phyloP scores from a whole-genome alignment of 2,888 invertebrate genomes.

The Cheilosia grossa region DNA sequence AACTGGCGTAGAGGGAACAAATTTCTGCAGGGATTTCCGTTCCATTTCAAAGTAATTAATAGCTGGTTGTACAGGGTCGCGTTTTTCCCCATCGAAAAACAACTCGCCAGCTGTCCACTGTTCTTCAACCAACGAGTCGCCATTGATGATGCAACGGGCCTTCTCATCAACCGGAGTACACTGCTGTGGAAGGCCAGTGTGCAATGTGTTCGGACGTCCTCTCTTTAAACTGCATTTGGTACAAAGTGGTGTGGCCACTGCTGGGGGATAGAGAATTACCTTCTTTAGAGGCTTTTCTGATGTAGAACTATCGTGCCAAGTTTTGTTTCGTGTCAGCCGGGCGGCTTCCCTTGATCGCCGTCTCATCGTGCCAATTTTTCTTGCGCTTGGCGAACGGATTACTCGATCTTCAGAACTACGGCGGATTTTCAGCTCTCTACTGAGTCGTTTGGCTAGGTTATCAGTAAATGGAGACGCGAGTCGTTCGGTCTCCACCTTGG shows the following conservation, averaged over 20 bases:
- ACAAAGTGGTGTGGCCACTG: constrained; percentile 82
- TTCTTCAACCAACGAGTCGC: constrained; percentile 75
- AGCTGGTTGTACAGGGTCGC: not conserved
- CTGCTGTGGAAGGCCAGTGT: constrained; percentile 80
- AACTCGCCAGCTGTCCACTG: constrained; percentile 83
- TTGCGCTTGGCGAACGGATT: constrained; percentile 91
- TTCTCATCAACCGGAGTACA: constrained; percentile 56
- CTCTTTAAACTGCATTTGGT: constrained; percentile 85
- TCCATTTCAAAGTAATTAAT: constrained; percentile 42
- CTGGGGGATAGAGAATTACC: constrained; percentile 41
- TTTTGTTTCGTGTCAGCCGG: constrained; percentile 86
- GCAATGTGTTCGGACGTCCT: constrained; percentile 84
- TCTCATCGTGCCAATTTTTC: constrained; percentile 90
- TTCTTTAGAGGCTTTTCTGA: constrained; percentile 40
- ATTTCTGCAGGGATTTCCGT: constrained; percentile 41
- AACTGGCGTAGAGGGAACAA: constrained; percentile 50
- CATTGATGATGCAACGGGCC: not conserved
- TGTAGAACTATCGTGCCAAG: constrained; percentile 85
- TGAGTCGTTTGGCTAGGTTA: constrained; percentile 88
- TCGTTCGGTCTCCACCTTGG: constrained; percentile 87
- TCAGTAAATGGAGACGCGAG: constrained; percentile 84
- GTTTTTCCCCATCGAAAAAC: constrained; percentile 79
- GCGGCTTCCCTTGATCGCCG: constrained; percentile 87
- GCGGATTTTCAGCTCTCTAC: constrained; percentile 89
- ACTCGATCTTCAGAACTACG: constrained; percentile 88